Base-by-base conservation (phyloP, 37 sponge, comb jelly and placozoan genomes). In the Petrosia ficiformis region DNA sequence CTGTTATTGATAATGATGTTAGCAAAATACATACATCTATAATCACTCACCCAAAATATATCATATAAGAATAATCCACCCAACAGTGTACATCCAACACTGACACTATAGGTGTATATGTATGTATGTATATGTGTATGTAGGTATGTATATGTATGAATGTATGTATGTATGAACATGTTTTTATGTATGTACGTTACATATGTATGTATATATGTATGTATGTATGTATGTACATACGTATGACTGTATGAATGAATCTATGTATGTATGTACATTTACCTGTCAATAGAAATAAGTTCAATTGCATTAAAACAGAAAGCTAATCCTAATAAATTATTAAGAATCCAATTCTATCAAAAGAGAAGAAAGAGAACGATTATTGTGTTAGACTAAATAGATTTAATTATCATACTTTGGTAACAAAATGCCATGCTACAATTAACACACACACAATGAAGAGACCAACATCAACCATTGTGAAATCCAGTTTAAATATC, bases 11-110 rank as follows among this genome's bases (percentile, higher is more conserved):
- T 30, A 24, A 44, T 14, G 44, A 72, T 25, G 11, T 39, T 37
- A 29, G 19, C 4, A 21, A 14, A 1, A 52, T 35, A 3, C 8
- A 52, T 1, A 5, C 3, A 22, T 4, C 1, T 21, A 52, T 21
- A 43, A 29, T 25, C 0, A 64, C 69, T 39, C 43, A 89, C 99
- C 99, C 99, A 98, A 72, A 98, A 98, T 2, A 98, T 92, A 64
- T 98, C 99, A 77, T 98, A 98, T 68, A 98, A 16, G 73, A 98
- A 98, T 28, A 98, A 91, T 0, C 96, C 96, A 34, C 94, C 91
- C 4, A 98, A 81, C 33, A 98, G 86, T 21, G 94, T 84, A 52
- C 86, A 91, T 19, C 96, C 99, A 22, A 89, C 94, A 33, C 71
- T 72, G n/a, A 98, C 79, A 75, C 96, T 98, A 79, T 38, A 35